Conservation (phyloP, 2,797 vertebrate species). For the Myoxocephalus aenaeus region DNA sequence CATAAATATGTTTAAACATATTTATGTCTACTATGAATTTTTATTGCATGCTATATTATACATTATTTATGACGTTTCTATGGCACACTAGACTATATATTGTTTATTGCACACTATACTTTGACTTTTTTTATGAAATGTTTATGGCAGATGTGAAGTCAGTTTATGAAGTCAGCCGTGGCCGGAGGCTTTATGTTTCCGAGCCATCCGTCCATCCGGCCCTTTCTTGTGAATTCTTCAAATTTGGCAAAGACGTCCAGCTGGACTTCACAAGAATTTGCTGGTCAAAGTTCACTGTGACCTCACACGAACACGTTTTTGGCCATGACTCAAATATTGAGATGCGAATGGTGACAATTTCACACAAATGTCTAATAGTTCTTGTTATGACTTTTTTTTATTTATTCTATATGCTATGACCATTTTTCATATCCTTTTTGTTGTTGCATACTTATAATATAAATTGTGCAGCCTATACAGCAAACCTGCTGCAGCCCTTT, state of each 20-base stretch:
- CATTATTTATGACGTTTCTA: neutral
- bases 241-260: neutral
- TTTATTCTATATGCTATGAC: neutral
- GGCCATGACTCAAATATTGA: neutral
- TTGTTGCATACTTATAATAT: neutral
- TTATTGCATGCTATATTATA: neutral
- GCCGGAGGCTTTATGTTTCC: neutral
- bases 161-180: neutral
- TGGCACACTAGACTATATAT: neutral
- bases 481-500: slow-evolving; percentile 35
- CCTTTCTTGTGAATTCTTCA: neutral
- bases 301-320: too few relatives aligned
- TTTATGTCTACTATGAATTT: neutral
- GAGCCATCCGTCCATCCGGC: neutral
- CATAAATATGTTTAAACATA: too few relatives aligned
- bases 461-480: neutral
- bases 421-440: neutral
- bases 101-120: neutral
- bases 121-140: neutral
- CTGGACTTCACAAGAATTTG: neutral
- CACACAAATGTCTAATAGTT: neutral
- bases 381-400: neutral
- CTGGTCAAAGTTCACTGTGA: neutral
- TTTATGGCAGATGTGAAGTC: neutral
- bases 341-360: too few relatives aligned